Conservation (phyloP, 2,797 vertebrate species). For the Enteromius treurensis region DNA sequence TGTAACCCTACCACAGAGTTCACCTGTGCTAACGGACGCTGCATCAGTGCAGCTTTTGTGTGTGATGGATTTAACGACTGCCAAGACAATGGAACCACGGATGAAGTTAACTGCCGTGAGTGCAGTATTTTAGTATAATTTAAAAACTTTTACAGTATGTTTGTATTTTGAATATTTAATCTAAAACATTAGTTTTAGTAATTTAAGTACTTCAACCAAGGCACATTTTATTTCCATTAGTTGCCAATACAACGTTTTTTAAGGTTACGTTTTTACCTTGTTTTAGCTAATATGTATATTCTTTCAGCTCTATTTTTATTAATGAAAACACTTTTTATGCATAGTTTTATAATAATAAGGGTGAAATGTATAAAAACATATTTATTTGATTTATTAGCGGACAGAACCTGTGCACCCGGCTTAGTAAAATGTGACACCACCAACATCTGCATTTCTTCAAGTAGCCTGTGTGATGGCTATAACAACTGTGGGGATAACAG, state of each 20-base stretch:
- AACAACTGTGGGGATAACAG: slow-evolving; percentile 82
- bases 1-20: slow-evolving; percentile 87
- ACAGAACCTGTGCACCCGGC: slow-evolving; percentile 81
- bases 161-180: background rate
- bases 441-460: slow-evolving; percentile 89
- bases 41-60: slow-evolving; percentile 83
- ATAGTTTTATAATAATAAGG: too few relatives aligned
- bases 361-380: too few relatives aligned
- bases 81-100: slow-evolving; percentile 87
- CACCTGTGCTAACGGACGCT: slow-evolving; percentile 84
- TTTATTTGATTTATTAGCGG: slow-evolving; percentile 73
- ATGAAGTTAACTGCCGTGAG: slow-evolving; percentile 94
- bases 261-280: background rate
- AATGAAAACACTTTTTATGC: background rate
- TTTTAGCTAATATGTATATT: background rate
- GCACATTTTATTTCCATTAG: background rate
- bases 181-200: background rate
- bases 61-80: slow-evolving; percentile 91
- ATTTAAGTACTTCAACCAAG: background rate
- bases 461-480: slow-evolving; percentile 83
- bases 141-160: background rate
- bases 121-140: slow-evolving; percentile 49
- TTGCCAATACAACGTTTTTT: background rate
- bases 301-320: background rate
- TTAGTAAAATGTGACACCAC: slow-evolving; percentile 86